Base-by-base conservation (phyloP, 2,113 vertebrate species). In the Micronycteris hirsuta region DNA sequence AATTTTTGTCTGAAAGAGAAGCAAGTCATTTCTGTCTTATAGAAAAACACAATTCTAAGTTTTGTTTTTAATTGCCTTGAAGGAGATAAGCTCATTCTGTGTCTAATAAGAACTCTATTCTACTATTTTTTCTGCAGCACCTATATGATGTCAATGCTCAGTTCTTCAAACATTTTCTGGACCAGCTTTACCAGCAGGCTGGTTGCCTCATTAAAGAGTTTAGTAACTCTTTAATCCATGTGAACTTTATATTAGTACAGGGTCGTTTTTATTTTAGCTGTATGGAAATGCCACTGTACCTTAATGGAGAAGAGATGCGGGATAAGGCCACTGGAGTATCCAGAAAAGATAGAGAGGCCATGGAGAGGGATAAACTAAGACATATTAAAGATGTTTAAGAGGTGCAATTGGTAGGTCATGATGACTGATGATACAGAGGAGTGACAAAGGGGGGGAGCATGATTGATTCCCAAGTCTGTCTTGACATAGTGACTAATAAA, bases 211-310 rank as follows among this genome's bases (percentile, higher is more conserved):
- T 33, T 94, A 86, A 52, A 83, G 91, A 95, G 54, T 92, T 93
- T 87, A 92, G 61, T 91, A 78, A 81, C 89, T 87, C 49, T 80
- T 94, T 58, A 89, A 90, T 87, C 71, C 38, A 67, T 67, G 58
- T 58, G 94, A 93, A 58, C 28, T 83, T 94, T 91, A 45, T 41
- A 70, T 81, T 76, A 74, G n/a, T 52, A 14, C 36, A 14, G 38
- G 56, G 22, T 81, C 38, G 36, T 74, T 91, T 94, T 95, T 76
- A 78, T 83, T 94, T 94, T 80, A 95, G 49, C 63, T 73, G 73
- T 65, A 80, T 61, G 71, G 73, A 95, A 94, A 77, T 89, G 33
- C 31, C 47, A 73, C 15, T 45, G 10, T 56, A 58, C 15, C 87
- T 76, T 13, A 47, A 14, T 19, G 65, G 63, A 70, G 61, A 76